Evolutionary conservation across 2,113 vertebrate genomes (phyloP), one percentile per base, ranked within the genome.

Genomic region (Sebastes fasciatus): DNA sequence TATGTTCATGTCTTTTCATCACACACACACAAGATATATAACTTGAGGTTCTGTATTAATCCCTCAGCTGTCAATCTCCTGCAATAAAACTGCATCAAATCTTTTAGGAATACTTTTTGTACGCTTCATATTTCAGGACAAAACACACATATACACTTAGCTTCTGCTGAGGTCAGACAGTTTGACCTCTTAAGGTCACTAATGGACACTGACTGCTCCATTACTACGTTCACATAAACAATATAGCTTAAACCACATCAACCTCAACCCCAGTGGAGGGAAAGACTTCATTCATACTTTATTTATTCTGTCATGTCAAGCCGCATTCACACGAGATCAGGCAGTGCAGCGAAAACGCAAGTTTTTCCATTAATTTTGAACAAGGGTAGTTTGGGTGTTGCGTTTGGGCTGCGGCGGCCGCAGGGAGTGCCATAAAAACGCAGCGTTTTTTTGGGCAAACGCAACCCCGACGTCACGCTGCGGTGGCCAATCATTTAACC

Each of bases 161-260:
- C 23, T 63, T 49, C 75, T 52, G 54, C 23, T 71, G 55, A 67
- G 79, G 67, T 86, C 73, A 76, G 16, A 76, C 46, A 74, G 82
- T 60, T 79, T 84, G 75, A 82, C 85, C 76, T 80, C 6, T 68
- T 72, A 8, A 19, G 11, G 73, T 46, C 67, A 54, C 63, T 10
- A 12, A 58, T 75, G 84, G 88, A 48, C 66, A 66, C 14, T 55
- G 70, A 74, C 63, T 23, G 26, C 85, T 76, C 43, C 64, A 79
- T 75, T 51, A 46, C 21, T 61, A 21, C 62, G 63, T 63, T 77
- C 73, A 85, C 62, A 77, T 91, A 85, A 78, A 86, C 73, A 79
- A 58, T 34, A 51, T 26, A 70, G 26, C 43, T 80, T 58, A 14
- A 48, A 48, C 64, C 45, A 46, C 43, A 64, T 48, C 14, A 23